Evolutionary conservation across 2,113 vertebrate genomes (phyloP).

Genomic region (Peromyscus polionotus): DNA sequence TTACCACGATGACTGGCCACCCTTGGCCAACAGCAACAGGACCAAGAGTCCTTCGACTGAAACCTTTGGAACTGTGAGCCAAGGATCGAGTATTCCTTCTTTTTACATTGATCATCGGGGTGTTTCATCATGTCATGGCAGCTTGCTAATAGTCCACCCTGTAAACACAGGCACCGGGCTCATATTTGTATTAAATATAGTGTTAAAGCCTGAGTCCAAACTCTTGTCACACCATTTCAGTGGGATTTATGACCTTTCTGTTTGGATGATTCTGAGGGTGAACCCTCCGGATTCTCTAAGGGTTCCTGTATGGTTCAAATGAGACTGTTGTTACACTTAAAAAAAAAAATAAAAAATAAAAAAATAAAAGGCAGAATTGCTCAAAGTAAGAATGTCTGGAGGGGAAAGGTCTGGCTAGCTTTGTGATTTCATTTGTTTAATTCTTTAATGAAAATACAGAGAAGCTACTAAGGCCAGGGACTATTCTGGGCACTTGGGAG

Average conservation of each 20-base stretch:
- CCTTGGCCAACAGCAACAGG: not conserved
- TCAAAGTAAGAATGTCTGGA: not conserved
- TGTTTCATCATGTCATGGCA: not conserved
- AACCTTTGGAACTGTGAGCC: not conserved
- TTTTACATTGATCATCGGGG: not conserved
- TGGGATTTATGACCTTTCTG: not conserved
- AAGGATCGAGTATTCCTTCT: not conserved
- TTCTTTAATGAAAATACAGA: not conserved
- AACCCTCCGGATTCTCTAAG: not conserved
- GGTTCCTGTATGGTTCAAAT: not conserved
- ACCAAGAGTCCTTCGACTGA: not conserved
- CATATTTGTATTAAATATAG: not conserved
- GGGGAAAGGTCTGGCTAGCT: not conserved
- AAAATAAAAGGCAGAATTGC: not conserved
- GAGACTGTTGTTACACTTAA: not conserved
- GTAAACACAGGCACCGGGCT: not conserved
- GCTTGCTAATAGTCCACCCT: not conserved
- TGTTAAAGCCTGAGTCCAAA: not conserved
- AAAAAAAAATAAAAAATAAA: too few relatives aligned
- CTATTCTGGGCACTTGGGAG: not conserved
- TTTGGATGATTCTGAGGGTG: not conserved
- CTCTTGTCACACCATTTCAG: too few relatives aligned
- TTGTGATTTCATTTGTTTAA: not conserved
- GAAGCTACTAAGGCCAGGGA: not conserved
- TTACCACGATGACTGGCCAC: not conserved